These are phyloP conservation scores for Cydia amplana DNA, from an alignment of 1,140 invertebrate genomes.

Conservation along the genomic window DNA sequence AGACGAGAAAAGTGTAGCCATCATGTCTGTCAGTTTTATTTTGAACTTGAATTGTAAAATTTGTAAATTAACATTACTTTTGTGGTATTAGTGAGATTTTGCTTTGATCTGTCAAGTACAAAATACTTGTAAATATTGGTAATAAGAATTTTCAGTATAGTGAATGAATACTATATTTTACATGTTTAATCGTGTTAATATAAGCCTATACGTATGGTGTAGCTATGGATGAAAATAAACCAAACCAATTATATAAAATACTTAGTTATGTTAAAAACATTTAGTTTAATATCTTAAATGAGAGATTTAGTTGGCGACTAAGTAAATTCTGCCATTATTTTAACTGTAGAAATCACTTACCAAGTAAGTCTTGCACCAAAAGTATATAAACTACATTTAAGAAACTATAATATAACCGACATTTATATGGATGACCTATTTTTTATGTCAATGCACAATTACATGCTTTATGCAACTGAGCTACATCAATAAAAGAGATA, in stretches of 20 bases:
- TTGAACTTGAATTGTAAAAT: not conserved
- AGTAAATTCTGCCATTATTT: not conserved
- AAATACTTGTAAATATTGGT: conserved; percentile 5
- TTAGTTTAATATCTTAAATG: too few species aligned
- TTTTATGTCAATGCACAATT: conserved; percentile 38
- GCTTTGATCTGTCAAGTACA: not conserved
- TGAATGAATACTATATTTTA: not conserved
- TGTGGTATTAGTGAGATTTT: not conserved
- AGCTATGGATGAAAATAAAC: too few species aligned
- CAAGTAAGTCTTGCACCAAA: conserved; percentile 13
- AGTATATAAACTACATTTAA: conserved; percentile 2
- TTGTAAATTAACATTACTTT: not conserved
- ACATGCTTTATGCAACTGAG: not conserved
- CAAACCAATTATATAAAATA: too few species aligned
- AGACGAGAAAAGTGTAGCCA: too few species aligned
- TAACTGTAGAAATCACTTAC: not conserved
- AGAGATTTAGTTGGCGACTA: not conserved
- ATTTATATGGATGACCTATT: conserved; percentile 37
- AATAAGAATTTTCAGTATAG: not conserved
- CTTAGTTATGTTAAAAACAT: too few species aligned
- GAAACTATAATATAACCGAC: not conserved
- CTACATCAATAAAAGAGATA: conserved; percentile 8
- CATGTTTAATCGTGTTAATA: too few species aligned
- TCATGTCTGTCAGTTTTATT: not conserved
- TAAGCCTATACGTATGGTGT: too few species aligned